A percentile compares a stretch with the other conserved stretches of the same genome.
These are phyloP conservation scores for Stomorhina lunata DNA, from an alignment of 2,888 invertebrate species.

Conservation along the genomic window DNA sequence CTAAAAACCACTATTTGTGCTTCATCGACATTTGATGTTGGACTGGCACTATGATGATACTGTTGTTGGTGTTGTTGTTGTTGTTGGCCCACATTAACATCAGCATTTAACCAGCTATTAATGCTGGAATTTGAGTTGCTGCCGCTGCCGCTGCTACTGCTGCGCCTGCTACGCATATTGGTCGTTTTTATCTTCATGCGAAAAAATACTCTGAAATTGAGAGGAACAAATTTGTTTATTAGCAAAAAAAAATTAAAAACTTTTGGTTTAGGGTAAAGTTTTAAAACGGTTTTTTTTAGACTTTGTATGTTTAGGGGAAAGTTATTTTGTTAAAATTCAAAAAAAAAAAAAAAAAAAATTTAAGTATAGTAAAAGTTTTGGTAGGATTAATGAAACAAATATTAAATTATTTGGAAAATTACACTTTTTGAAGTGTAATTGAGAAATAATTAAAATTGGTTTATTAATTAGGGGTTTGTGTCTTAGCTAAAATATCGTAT, in stretches of 20 bases:
- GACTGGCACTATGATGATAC: constrained; percentile 42
- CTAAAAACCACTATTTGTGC: constrained; percentile 69
- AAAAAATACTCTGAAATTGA: constrained; percentile 71
- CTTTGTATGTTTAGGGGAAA: too few species aligned
- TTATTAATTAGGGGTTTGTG: too few species aligned
- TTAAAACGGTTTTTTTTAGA: too few species aligned
- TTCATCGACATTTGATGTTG: constrained; percentile 62
- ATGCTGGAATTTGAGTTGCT: constrained; percentile 12
- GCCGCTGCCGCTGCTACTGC: constrained; percentile 33
- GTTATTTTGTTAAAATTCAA: too few species aligned
- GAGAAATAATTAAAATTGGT: too few species aligned
- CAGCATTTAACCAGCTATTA: constrained; percentile 47
- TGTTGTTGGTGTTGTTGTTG: too few species aligned
- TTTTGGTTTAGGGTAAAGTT: not conserved
- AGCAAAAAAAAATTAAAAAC: not conserved
- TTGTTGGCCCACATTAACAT: constrained; percentile 52
- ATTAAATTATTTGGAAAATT: too few species aligned
- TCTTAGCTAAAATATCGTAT: too few species aligned
- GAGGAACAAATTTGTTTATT: not conserved
- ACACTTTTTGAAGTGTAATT: too few species aligned
- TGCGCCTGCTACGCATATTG: constrained; percentile 55
- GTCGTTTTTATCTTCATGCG: constrained; percentile 65
- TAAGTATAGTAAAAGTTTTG: too few species aligned
- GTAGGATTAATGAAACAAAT: too few species aligned
- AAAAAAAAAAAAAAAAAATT: too few species aligned